phyloP scores from a whole-genome alignment of 92 coral and sea anemone species.

The Blastomussa wellsi region DNA sequence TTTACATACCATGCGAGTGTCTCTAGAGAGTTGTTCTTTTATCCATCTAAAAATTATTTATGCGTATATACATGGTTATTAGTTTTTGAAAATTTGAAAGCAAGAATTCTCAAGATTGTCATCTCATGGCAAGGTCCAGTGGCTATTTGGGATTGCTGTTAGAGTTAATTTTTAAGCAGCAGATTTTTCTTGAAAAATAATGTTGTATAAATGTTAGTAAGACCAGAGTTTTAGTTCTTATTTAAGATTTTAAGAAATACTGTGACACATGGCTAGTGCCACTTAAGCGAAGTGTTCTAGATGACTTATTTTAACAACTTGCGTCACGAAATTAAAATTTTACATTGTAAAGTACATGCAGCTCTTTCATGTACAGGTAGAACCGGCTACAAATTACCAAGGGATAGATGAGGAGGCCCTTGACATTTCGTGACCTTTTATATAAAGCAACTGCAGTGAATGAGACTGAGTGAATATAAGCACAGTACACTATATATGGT shows the following conservation, averaged over 20 bases:
- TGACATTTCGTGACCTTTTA: too few relatives aligned
- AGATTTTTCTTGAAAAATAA: not conserved
- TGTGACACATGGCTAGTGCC: not conserved
- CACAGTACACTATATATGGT: too few relatives aligned
- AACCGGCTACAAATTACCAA: not conserved
- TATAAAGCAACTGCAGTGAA: too few relatives aligned
- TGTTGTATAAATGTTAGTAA: not conserved
- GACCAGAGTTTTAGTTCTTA: not conserved
- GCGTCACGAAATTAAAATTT: not conserved
- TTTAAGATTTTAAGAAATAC: not conserved
- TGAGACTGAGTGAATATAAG: too few relatives aligned
- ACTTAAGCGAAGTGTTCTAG: not conserved
- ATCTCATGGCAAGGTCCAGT: too few relatives aligned
- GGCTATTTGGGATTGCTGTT: not conserved
- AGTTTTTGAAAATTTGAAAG: too few relatives aligned
- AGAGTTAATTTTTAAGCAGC: not conserved
- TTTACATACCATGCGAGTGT: too few relatives aligned
- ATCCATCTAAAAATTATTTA: too few relatives aligned
- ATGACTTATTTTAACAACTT: not conserved
- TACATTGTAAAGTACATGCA: not conserved
- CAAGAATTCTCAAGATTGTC: too few relatives aligned
- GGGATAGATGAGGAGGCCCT: too few relatives aligned
- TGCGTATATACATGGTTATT: too few relatives aligned
- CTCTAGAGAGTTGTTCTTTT: too few relatives aligned
- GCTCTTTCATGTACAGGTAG: not conserved